Base-by-base conservation (phyloP, 2,113 vertebrate species). In the Hiodon alosoides region DNA sequence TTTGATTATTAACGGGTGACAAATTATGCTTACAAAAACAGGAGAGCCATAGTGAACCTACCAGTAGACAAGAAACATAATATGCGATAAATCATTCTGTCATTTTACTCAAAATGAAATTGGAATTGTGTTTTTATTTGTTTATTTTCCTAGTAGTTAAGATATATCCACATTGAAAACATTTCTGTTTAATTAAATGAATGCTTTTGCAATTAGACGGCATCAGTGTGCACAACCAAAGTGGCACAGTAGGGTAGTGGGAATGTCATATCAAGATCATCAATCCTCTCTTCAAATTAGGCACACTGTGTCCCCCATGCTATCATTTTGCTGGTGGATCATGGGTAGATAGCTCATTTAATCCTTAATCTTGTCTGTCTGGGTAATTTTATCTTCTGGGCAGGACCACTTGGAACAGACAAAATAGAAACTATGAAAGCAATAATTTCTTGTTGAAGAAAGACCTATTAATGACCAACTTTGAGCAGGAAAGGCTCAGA, bases 331-430 rank as follows among this genome's bases (percentile, higher is more conserved):
- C 55, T 54, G 17, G 55, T 6, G 52, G 73, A 51, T 59, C 58
- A 69, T 47, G 50, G 74, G 70, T 59, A 73, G 74, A 79, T 51
- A 54, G 16, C 65, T 75, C 55, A 58, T 76, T 64, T 73, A 81
- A 79, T 52, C 69, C 52, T 48, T 72, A 59, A 79, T 72, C 69
- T 73, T 57, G 52, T 16, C 58, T 70, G 64, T 14, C 14, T 70
- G 51, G 67, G 71, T 57, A 47, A n/a, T 7, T 74, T 57, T 60
- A 68, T 68, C 68, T 68, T 58, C 58, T 64, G 64, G 62, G 77
- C 68, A 62, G 60, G 62, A 60, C 60, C 62, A 73, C 66, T 58
- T 10, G 13, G 13, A 76, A 68, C 69, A 46, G 13, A n/a, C 46
- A 51, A 74, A 74, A 61, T 52, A 77, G 58, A 54, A 67, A 46